Base-by-base conservation (phyloP, 2,113 vertebrate species). In the Oreocharis arfaki region DNA sequence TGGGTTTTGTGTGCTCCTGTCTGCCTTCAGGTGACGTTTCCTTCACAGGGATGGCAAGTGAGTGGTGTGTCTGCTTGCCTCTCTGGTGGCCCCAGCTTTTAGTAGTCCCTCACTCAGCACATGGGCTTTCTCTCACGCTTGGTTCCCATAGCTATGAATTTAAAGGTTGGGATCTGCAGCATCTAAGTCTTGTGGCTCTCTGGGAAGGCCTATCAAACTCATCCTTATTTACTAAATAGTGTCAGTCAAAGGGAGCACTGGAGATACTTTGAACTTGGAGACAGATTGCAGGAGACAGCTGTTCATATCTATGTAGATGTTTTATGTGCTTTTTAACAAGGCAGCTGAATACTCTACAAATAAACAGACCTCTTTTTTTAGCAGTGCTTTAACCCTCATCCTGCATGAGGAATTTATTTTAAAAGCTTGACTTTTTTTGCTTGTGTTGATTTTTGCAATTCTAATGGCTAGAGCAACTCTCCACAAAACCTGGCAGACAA, bases 291-390 rank as follows among this genome's bases (percentile, higher is more conserved):
- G 50, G 63, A 94, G 73, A 63, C 68, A 90, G 63, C 50, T 77
- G 63, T 81, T 95, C 1, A 1, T 84, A 74, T 74, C 89, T 89
- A 23, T 41, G 71, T 64, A 64, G 44, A 80, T 84, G 50, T 63
- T 94, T 91, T 89, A 89, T 84, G 30, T 67, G 60, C 60, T 87
- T 53, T 89, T 89, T 92, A 91, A 81, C 55, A 55, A 81, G 84
- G 37, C 69, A 81, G 39, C 21, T 49, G 69, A 87, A 74, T 89
- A 21, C 50, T 89, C 39, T 71, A 55, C 42, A 89, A 89, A 94
- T 81, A 87, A 93, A 89, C 60, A 96, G 39, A 9, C 7, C 3
- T 77, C 77, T 41, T 80, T 83, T 89, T 93, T 87, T 63, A 91
- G 73, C 30, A 57, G 35, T 75, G 60, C 42, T 92, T 92, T 91